Percentiles rank a stretch among this genome's conserved stretches.
Conservation (phyloP, 2,797 vertebrate species). For the Florisuga fusca region DNA sequence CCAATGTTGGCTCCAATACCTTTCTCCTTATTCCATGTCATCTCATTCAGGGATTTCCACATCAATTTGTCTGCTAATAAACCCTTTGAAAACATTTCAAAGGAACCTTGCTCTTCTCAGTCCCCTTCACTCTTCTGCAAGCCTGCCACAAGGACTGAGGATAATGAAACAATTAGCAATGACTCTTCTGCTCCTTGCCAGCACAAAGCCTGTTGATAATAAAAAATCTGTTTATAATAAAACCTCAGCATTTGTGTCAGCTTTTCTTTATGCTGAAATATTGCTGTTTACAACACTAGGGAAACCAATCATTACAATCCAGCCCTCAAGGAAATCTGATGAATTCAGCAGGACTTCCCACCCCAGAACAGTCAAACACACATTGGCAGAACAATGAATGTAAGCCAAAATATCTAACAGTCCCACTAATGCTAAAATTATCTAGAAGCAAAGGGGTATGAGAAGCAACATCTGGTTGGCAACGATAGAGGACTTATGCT, state of each 20-base stretch:
- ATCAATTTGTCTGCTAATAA: constrained; percentile 30
- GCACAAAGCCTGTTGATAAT: not conserved
- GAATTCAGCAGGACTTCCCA: not conserved
- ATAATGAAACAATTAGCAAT: not conserved
- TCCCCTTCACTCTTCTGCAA: constrained; percentile 1
- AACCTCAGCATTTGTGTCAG: not conserved
- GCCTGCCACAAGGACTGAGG: not conserved
- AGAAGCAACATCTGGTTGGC: not conserved
- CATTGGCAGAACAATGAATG: not conserved
- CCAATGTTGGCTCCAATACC: not conserved
- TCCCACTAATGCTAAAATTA: not conserved
- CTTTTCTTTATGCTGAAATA: constrained; percentile 2
- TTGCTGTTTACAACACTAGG: not conserved
- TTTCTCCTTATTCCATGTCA: not conserved
- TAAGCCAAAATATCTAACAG: not conserved
- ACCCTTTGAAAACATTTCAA: constrained; percentile 39
- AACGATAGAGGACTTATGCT: not conserved
- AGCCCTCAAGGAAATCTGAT: not conserved
- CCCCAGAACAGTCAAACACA: not conserved
- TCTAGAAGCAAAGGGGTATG: not conserved
- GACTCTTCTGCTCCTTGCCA: not conserved
- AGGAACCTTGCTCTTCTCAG: constrained; percentile 3
- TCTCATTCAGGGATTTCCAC: constrained; percentile 9
- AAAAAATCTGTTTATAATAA: not conserved
- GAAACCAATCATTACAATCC: not conserved